A percentile compares a stretch with the other conserved stretches of the same genome.
Evolutionary conservation across 1,140 invertebrate genomes (phyloP).

Genomic region (Nasonia longicornis): DNA sequence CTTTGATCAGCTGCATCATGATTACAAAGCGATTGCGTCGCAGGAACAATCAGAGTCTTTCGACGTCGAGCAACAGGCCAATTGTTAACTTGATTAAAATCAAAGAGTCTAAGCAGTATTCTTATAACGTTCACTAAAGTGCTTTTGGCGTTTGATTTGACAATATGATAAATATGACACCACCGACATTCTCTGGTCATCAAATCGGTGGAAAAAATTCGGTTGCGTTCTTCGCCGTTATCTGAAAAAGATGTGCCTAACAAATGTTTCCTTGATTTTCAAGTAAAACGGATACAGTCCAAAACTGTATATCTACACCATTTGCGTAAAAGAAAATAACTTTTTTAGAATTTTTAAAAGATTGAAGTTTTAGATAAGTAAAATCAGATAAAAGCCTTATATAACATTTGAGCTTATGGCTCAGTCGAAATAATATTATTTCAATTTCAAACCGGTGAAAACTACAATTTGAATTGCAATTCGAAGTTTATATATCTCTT

Average conservation of each 20-base stretch:
- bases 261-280: conserved; percentile 12
- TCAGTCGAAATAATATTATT: conserved; percentile 10
- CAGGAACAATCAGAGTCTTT: conserved; percentile 39
- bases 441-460: background rate
- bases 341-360: background rate
- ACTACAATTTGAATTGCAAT: background rate
- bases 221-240: background rate
- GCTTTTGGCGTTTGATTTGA: background rate
- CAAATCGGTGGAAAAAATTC: background rate
- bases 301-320: background rate
- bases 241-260: conserved; percentile 17
- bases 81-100: conserved; percentile 8
- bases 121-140: background rate
- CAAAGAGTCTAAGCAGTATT: conserved; percentile 27
- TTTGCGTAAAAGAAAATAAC: background rate
- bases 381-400: background rate
- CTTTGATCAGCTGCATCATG: conserved; percentile 5
- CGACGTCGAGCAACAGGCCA: conserved; percentile 49
- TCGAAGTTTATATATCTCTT: background rate
- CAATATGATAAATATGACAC: background rate
- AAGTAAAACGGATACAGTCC: background rate
- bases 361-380: background rate
- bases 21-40: conserved; percentile 14
- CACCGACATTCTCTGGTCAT: background rate
- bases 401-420: background rate